A percentile compares a stretch with the other conserved stretches of the same genome.
phyloP scores from a whole-genome alignment of 2,113 vertebrate genomes.

The Ctenomys sociabilis region DNA sequence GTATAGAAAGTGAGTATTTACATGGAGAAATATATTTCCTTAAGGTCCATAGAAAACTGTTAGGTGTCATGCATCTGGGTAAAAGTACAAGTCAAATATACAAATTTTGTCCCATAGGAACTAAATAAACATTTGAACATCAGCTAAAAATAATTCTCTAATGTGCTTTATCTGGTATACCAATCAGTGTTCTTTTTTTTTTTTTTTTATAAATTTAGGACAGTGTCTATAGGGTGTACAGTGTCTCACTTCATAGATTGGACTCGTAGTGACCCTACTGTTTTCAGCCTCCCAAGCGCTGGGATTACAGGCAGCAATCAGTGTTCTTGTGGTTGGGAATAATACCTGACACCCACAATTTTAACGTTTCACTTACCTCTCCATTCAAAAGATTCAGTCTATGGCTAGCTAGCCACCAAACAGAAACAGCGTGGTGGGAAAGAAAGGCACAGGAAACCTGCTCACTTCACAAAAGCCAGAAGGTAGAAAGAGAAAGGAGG shows the following conservation, averaged over 20 bases:
- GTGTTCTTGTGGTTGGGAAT: background rate
- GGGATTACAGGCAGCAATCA: background rate
- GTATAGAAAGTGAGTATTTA: background rate
- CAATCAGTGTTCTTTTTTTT: background rate
- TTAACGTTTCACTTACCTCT: background rate
- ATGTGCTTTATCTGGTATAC: background rate
- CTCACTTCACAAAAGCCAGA: background rate
- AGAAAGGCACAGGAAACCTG: background rate
- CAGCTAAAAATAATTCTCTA: constrained; percentile 37
- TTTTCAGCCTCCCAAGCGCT: too few species aligned
- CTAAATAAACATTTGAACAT: constrained; percentile 39
- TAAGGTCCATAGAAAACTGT: background rate
- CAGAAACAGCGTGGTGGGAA: background rate
- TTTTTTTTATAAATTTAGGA: too few species aligned
- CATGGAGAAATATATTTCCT: background rate
- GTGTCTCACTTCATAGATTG: too few species aligned
- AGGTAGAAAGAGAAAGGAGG: background rate
- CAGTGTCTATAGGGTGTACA: too few species aligned
- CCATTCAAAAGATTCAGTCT: background rate
- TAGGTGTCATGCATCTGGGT: background rate
- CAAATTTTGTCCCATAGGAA: background rate
- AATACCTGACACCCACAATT: background rate
- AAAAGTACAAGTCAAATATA: background rate
- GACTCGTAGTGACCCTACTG: too few species aligned
- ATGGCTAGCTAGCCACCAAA: background rate